phyloP scores from a whole-genome alignment of 2,797 vertebrate genomes.

The Parauchenoglanis punctatus region DNA sequence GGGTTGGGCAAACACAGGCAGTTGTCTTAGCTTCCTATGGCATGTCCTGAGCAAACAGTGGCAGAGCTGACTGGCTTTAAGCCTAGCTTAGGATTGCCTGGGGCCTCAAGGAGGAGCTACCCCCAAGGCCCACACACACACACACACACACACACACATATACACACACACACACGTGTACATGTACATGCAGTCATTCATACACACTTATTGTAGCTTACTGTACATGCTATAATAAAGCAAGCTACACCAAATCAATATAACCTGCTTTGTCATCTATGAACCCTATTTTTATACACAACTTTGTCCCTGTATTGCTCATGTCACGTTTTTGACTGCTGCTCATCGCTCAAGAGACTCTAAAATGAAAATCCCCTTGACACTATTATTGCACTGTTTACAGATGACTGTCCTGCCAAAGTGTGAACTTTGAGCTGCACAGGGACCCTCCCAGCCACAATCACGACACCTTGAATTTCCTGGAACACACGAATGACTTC shows the following conservation, averaged over 20 bases:
- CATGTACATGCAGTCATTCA: slow-evolving; percentile 46
- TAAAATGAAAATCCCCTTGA: slow-evolving; percentile 7
- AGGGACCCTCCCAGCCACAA: slow-evolving; percentile 43
- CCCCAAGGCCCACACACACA: slow-evolving; percentile 29
- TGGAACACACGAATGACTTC: slow-evolving; percentile 31
- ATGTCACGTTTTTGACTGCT: slow-evolving; percentile 30
- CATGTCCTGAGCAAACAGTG: slow-evolving; percentile 82
- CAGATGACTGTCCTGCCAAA: slow-evolving; percentile 33
- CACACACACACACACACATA: slow-evolving; percentile 30
- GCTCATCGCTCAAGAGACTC: slow-evolving; percentile 10
- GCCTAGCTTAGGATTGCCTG: slow-evolving; percentile 57
- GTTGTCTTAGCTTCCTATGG: slow-evolving; percentile 85
- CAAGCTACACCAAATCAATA: slow-evolving; percentile 8
- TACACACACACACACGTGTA: slow-evolving; percentile 40
- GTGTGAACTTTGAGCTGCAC: slow-evolving; percentile 40
- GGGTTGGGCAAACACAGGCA: slow-evolving; percentile 78
- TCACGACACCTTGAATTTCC: slow-evolving; percentile 47
- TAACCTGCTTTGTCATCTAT: slow-evolving; percentile 6
- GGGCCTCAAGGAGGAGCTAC: slow-evolving; percentile 40
- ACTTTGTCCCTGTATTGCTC: slow-evolving; percentile 10
- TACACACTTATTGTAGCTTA: neutral
- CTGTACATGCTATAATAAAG: neutral
- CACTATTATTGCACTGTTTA: slow-evolving; percentile 14
- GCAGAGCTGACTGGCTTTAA: slow-evolving; percentile 75
- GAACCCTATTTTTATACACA: neutral